Evolutionary conservation across 2,113 vertebrate genomes (phyloP).

Genomic region (Nestor notabilis): DNA sequence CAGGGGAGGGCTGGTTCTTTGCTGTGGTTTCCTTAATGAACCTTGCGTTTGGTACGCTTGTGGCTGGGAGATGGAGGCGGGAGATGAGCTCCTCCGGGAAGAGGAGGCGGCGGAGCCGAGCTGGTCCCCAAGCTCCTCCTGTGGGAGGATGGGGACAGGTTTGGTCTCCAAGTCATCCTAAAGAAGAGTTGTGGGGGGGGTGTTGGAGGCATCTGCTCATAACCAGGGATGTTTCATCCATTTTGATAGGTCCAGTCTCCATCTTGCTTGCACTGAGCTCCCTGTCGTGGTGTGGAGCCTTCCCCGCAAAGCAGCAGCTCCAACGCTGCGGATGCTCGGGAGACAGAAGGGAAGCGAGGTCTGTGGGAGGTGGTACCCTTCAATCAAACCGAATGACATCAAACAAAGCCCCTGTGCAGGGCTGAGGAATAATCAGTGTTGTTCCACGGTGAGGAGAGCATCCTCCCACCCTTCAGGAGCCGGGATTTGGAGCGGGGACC

Average conservation of each 20-base stretch:
- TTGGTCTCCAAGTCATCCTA: neutral
- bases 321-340: neutral
- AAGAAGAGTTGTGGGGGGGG: neutral
- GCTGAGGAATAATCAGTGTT: neutral
- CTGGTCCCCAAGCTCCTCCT: neutral
- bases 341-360: neutral
- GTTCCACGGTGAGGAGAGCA: neutral
- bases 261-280: neutral
- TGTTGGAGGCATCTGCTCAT: neutral
- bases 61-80: neutral
- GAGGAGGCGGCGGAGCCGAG: neutral
- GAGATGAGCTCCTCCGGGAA: neutral
- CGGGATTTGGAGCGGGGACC: neutral
- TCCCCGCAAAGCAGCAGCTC: neutral
- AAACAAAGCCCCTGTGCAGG: neutral
- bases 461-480: neutral
- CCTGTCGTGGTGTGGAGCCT: neutral
- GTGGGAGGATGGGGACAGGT: neutral
- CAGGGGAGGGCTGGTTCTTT: neutral
- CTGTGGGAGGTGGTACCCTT: neutral
- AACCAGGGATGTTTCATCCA: neutral
- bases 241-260: neutral
- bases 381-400: neutral
- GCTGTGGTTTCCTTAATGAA: slow-evolving; percentile 30
- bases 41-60: neutral